Evolutionary conservation across 1,140 invertebrate species (phyloP).

Genomic region (Ceratitis capitata): DNA sequence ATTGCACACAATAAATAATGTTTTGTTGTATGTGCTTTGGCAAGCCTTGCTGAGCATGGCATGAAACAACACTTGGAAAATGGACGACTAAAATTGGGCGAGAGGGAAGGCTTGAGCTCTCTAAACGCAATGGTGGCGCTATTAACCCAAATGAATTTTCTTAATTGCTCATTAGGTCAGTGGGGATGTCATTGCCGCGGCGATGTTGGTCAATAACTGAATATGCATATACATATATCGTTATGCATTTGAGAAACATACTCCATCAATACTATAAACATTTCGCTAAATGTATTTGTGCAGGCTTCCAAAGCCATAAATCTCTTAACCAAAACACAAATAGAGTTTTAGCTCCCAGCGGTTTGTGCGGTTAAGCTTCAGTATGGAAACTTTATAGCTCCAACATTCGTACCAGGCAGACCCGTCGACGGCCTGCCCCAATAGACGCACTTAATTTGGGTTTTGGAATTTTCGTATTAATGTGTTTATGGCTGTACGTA

Average conservation of each 20-base stretch:
- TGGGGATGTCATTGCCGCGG: background rate
- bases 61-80: background rate
- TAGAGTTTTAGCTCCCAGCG: background rate
- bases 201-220: too few relatives aligned
- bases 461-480: background rate
- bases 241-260: background rate
- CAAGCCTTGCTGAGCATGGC: background rate
- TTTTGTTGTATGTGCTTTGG: background rate
- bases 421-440: background rate
- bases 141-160: constrained; percentile 28
- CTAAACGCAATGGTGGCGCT: background rate
- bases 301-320: background rate
- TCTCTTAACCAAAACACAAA: too few relatives aligned
- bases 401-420: background rate
- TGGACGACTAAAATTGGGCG: background rate
- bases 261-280: background rate
- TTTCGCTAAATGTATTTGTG: too few relatives aligned
- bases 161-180: constrained; percentile 33
- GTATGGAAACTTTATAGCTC: constrained; percentile 4
- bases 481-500: background rate
- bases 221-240: background rate
- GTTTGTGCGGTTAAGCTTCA: background rate
- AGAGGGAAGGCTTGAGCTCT: too few relatives aligned
- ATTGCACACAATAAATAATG: background rate
- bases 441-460: background rate